phyloP scores from a whole-genome alignment of 2,888 invertebrate species.

The Branchinecta sandiegonensis region DNA sequence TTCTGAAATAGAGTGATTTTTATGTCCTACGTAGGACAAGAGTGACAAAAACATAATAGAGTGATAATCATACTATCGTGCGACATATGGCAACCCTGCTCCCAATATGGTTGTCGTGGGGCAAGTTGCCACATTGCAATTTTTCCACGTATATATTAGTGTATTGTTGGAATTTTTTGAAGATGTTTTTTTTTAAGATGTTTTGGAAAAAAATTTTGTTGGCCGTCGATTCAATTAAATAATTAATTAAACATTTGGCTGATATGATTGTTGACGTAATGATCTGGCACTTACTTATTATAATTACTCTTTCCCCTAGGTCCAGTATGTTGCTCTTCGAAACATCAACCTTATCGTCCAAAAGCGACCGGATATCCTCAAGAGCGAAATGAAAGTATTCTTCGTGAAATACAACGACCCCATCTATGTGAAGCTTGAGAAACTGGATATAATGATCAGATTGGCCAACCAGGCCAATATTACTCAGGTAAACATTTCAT shows the following conservation, averaged over 20 bases:
- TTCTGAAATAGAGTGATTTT: no score
- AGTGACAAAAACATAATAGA: no score
- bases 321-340: constrained; percentile 93
- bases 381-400: constrained; percentile 99
- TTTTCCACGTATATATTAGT: no score
- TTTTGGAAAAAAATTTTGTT: no score
- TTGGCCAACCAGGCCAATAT: constrained; percentile 95
- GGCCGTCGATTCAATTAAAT: no score
- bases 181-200: no score
- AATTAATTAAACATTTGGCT: not conserved
- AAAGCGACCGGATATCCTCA: constrained; percentile 93
- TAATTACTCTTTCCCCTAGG: constrained; percentile 35
- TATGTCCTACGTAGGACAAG: no score
- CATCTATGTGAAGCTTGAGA: constrained; percentile 97
- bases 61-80: no score
- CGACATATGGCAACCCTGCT: no score
- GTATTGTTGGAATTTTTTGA: no score
- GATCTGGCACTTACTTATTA: not conserved
- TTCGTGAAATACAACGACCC: constrained; percentile 99
- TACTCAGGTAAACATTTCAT: constrained; percentile 47
- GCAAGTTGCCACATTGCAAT: no score
- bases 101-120: no score
- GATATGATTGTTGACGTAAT: not conserved
- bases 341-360: constrained; percentile 99
- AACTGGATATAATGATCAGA: constrained; percentile 97